A percentile compares a stretch with the other conserved stretches of the same genome.
phyloP scores from a whole-genome alignment of 2,113 vertebrate genomes.

The Perca fluviatilis region DNA sequence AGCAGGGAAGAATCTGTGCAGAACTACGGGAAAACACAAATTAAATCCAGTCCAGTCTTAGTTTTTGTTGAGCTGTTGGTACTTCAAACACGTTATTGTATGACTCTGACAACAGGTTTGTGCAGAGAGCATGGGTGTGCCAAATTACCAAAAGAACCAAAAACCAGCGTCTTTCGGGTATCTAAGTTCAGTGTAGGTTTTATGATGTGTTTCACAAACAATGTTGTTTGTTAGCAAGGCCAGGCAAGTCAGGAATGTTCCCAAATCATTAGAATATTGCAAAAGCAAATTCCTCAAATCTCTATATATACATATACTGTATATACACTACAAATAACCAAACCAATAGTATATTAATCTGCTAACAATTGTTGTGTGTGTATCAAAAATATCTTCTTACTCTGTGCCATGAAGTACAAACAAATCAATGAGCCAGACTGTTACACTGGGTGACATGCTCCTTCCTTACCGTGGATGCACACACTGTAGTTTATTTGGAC shows the following conservation, averaged over 20 bases:
- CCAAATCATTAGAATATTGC: conserved; percentile 13
- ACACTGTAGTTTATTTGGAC: too few relatives aligned
- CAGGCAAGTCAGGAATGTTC: conserved; percentile 45
- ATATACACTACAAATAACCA: too few relatives aligned
- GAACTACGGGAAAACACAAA: background rate
- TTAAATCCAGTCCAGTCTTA: background rate
- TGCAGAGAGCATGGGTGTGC: background rate
- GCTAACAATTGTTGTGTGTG: too few relatives aligned
- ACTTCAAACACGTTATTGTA: background rate
- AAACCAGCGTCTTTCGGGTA: background rate
- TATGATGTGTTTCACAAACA: conserved; percentile 6
- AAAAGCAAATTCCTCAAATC: conserved; percentile 16
- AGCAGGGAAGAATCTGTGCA: background rate
- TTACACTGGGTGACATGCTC: too few relatives aligned
- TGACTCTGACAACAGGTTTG: background rate
- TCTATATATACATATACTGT: too few relatives aligned
- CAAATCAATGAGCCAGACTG: too few relatives aligned
- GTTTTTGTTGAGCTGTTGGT: background rate
- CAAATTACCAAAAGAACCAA: background rate
- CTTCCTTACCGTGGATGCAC: too few relatives aligned
- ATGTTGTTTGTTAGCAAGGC: conserved; percentile 31
- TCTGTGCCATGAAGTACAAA: too few relatives aligned
- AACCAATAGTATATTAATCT: too few relatives aligned
- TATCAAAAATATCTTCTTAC: too few relatives aligned
- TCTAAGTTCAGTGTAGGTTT: background rate